These are phyloP conservation scores for Planococcus citri DNA, from an alignment of 1,140 invertebrate species.

Conservation along the genomic window DNA sequence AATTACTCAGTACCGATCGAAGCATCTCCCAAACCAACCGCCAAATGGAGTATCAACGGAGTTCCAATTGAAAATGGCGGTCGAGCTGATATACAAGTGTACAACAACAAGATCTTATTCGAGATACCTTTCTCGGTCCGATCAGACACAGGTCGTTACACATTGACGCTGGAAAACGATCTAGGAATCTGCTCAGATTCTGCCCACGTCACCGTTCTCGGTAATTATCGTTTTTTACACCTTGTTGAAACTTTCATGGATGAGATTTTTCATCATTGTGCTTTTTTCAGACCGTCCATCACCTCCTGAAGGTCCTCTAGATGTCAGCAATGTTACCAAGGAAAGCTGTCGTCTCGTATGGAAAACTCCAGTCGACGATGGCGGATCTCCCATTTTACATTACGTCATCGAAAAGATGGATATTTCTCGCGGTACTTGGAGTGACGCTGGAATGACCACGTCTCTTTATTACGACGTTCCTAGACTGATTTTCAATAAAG, in stretches of 20 bases:
- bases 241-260: not conserved
- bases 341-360: constrained; percentile 76
- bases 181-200: constrained; percentile 65
- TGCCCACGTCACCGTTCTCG: constrained; percentile 75
- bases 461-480: constrained; percentile 69
- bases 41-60: constrained; percentile 84
- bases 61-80: constrained; percentile 48
- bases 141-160: constrained; percentile 71
- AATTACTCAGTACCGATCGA: constrained; percentile 79
- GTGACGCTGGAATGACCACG: constrained; percentile 78
- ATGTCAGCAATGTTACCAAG: constrained; percentile 73
- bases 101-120: constrained; percentile 62
- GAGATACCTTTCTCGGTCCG: constrained; percentile 76
- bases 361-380: constrained; percentile 73
- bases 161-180: constrained; percentile 71
- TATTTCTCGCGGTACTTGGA: constrained; percentile 84
- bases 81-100: constrained; percentile 55
- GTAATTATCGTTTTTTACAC: constrained; percentile 30
- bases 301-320: constrained; percentile 72
- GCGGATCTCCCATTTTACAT: constrained; percentile 86
- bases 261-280: not conserved
- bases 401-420: constrained; percentile 98
- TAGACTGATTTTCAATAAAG: constrained; percentile 80
- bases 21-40: constrained; percentile 62
- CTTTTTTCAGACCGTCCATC: constrained; percentile 58